phyloP scores from a whole-genome alignment of 2,113 vertebrate species.

The Nansenia antarctica region DNA sequence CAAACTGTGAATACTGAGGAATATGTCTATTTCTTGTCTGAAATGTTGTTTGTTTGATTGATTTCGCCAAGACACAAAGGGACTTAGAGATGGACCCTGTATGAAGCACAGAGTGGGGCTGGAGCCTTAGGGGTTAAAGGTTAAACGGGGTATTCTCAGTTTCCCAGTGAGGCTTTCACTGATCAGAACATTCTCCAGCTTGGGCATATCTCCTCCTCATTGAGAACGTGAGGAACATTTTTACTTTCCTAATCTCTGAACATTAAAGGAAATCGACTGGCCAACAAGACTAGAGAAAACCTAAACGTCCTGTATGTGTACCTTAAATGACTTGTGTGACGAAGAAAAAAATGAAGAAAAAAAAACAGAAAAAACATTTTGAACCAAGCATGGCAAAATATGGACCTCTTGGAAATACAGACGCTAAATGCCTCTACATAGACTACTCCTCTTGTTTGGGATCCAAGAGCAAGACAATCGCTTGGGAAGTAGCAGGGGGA shows the following conservation, averaged over 20 bases:
- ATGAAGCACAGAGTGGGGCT: conserved; percentile 29
- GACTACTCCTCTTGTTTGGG: conserved; percentile 47
- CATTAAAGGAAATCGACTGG: conserved; percentile 31
- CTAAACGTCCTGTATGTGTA: conserved; percentile 22
- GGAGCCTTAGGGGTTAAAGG: conserved; percentile 56
- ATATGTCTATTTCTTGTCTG: conserved; percentile 71
- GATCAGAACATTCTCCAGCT: conserved; percentile 35
- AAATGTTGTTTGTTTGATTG: conserved; percentile 69
- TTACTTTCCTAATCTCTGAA: conserved; percentile 30
- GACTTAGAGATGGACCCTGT: conserved; percentile 57
- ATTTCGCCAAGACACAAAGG: conserved; percentile 64
- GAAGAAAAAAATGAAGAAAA: conserved; percentile 21
- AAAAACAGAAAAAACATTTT: conserved; percentile 13
- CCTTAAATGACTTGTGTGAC: conserved; percentile 52
- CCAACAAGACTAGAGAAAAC: conserved; percentile 35
- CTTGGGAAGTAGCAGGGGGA: conserved; percentile 36
- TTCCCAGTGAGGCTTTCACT: conserved; percentile 41
- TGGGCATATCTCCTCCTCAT: conserved; percentile 22
- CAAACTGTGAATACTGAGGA: conserved; percentile 66
- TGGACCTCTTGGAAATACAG: conserved; percentile 34
- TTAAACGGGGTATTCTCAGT: conserved; percentile 55
- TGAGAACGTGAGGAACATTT: conserved; percentile 49
- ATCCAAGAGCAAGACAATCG: conserved; percentile 57
- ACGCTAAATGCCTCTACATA: conserved; percentile 33
- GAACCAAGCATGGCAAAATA: conserved; percentile 43